Conservation (phyloP, 2,113 vertebrate genomes). For the Crotalus horridus region DNA sequence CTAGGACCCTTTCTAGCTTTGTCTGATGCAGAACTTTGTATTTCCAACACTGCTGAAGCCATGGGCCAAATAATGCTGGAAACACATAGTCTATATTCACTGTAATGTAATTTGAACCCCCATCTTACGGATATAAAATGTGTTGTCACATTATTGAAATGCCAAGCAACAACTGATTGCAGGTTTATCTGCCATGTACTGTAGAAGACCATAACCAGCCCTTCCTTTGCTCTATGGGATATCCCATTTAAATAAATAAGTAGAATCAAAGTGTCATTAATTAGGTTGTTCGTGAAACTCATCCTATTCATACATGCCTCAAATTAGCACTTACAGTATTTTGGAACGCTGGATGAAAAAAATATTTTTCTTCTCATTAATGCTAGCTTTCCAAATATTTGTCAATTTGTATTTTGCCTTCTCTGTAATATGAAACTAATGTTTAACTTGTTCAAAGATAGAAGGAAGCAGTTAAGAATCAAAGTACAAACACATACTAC, state of each 20-base stretch:
- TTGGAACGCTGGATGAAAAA: background rate
- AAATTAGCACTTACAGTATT: rapidly evolving
- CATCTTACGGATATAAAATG: background rate
- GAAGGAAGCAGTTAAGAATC: background rate
- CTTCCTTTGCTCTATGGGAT: background rate
- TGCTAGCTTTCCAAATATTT: background rate
- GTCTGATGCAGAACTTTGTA: background rate
- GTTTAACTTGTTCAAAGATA: background rate
- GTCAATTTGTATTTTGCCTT: conserved; percentile 13
- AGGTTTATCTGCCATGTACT: background rate
- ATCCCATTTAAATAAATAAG: background rate
- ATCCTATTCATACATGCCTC: background rate
- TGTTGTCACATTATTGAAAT: background rate
- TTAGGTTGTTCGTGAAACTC: background rate
- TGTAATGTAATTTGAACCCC: background rate
- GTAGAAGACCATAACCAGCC: background rate
- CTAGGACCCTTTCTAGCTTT: background rate
- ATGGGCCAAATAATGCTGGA: background rate
- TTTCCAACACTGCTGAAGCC: background rate
- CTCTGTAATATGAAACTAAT: conserved; percentile 22
- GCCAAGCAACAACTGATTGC: background rate
- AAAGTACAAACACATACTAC: background rate
- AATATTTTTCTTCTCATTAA: background rate
- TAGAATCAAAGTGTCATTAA: background rate
- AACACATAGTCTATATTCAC: background rate